Conservation (phyloP, 2,113 vertebrate species). For the Amphilophus citrinellus region DNA sequence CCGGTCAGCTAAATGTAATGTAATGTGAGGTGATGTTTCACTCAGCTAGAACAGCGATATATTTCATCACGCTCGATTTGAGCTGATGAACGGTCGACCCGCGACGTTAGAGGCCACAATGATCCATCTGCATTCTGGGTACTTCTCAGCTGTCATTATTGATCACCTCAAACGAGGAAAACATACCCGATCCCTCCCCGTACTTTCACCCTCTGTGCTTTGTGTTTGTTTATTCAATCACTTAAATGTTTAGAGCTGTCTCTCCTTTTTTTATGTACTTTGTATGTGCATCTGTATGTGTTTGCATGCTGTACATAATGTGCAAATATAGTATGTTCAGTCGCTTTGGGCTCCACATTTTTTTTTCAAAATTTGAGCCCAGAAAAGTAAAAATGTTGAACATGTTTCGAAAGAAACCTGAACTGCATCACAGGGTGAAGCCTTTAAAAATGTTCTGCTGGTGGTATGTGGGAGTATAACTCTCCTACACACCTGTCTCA, state of each 20-base stretch:
- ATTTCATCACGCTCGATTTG: constrained; percentile 52
- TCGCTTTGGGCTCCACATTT: background rate
- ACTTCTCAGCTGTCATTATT: constrained; percentile 43
- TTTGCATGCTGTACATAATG: background rate
- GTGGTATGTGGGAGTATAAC: background rate
- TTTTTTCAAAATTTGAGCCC: background rate
- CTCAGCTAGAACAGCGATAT: constrained; percentile 44
- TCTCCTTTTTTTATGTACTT: background rate
- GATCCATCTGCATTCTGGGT: constrained; percentile 58
- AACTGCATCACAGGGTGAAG: background rate
- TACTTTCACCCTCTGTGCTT: background rate
- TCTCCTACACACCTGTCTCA: background rate
- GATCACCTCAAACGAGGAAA: constrained; percentile 40
- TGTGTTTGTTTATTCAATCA: constrained; percentile 4
- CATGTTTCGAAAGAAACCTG: background rate
- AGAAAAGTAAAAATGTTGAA: background rate
- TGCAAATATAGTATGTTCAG: background rate
- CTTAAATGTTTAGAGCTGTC: background rate
- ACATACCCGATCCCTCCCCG: background rate
- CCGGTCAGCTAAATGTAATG: constrained; percentile 55
- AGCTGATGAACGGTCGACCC: constrained; percentile 50
- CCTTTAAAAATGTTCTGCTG: background rate
- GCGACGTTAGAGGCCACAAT: constrained; percentile 11
- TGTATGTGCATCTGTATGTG: background rate
- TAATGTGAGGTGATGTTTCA: constrained; percentile 49